Percentiles rank a stretch among this genome's conserved stretches.
Evolutionary conservation across 2,797 vertebrate species (phyloP).

Genomic region (Gallinago nigripennis): DNA sequence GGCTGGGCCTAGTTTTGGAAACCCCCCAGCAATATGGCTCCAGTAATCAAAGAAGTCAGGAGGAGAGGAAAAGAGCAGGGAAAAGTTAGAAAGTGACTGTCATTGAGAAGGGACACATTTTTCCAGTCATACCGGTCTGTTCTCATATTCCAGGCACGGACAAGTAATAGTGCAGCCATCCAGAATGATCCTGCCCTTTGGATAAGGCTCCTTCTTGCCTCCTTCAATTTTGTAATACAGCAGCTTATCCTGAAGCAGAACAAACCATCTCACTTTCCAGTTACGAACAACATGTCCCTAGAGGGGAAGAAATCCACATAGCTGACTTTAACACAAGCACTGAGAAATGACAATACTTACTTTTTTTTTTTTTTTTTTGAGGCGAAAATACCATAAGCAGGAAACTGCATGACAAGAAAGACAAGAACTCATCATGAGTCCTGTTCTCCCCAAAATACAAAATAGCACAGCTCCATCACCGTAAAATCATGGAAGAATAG

Average conservation of each 20-base stretch:
- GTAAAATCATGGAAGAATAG: neutral
- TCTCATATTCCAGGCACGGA: constrained; percentile 90
- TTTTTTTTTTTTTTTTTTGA: neutral
- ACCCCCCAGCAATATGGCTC: neutral
- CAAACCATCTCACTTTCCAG: constrained; percentile 96
- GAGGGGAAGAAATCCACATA: neutral
- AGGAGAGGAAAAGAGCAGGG: neutral
- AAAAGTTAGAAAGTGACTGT: neutral
- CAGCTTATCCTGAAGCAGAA: constrained; percentile 86
- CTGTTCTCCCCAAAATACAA: neutral
- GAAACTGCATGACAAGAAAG: neutral
- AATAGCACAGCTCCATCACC: neutral
- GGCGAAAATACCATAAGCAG: neutral
- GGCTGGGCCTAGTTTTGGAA: neutral
- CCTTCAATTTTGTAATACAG: constrained; percentile 91
- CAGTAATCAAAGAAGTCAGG: neutral
- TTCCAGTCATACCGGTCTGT: constrained; percentile 84
- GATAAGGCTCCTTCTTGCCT: constrained; percentile 83
- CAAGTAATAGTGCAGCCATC: constrained; percentile 86
- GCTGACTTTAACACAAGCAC: neutral
- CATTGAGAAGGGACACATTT: neutral
- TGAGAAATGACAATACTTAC: neutral
- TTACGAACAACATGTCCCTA: constrained; percentile 94
- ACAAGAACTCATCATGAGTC: neutral
- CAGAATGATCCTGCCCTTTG: constrained; percentile 86